Percentiles rank a stretch among this genome's conserved stretches.
Evolutionary conservation across 2,113 vertebrate species (phyloP).

Genomic region (Fulica atra): DNA sequence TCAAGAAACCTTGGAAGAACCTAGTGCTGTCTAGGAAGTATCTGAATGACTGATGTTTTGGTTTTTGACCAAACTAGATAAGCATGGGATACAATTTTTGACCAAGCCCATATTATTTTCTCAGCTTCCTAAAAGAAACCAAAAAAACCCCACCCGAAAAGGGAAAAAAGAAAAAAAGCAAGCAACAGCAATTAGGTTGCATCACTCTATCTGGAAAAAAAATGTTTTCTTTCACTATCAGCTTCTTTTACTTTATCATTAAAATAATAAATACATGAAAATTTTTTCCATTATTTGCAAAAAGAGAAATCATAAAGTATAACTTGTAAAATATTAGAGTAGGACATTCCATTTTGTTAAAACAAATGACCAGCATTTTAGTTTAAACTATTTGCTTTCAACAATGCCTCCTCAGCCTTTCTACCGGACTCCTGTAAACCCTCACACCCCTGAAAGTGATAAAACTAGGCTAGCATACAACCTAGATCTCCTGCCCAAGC

Average conservation of each 20-base stretch:
- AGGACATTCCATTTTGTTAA: not conserved
- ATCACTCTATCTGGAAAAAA: not conserved
- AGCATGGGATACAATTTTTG: not conserved
- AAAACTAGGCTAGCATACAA: not conserved
- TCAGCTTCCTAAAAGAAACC: not conserved
- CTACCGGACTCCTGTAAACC: not conserved
- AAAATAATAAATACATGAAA: not conserved
- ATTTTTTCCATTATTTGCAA: not conserved
- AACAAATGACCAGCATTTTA: accelerated
- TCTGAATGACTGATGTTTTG: not conserved
- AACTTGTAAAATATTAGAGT: not conserved
- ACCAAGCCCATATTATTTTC: not conserved
- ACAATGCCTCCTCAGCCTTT: not conserved
- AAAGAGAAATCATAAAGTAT: not conserved
- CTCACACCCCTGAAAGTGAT: not conserved
- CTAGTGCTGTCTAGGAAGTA: not conserved
- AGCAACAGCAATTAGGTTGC: not conserved
- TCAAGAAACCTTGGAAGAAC: not conserved
- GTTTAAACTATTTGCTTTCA: not conserved
- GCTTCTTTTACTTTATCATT: not conserved
- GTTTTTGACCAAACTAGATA: not conserved
- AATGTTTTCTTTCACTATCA: not conserved
- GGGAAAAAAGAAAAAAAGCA: not conserved
- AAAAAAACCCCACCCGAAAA: not conserved
- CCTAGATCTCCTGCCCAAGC: not conserved